Percentiles rank a stretch among this genome's conserved stretches.
Conservation (phyloP, 2,113 vertebrate species). For the Tylochromis polylepis region DNA sequence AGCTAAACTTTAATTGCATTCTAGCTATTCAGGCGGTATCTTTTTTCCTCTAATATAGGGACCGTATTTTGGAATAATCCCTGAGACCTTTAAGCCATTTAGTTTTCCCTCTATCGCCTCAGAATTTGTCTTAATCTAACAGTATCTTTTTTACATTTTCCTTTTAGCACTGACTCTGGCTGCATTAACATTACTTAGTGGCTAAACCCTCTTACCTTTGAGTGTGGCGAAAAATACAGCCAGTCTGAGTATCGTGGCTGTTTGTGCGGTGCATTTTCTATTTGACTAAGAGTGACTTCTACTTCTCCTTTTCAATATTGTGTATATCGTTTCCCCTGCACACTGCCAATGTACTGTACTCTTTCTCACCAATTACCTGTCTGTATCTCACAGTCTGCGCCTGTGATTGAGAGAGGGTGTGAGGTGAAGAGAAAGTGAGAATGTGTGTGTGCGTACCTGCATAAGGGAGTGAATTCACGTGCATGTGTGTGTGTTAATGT, state of each 20-base stretch:
- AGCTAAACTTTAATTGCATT: not conserved
- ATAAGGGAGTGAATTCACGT: not conserved
- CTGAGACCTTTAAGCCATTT: not conserved
- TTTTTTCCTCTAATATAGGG: not conserved
- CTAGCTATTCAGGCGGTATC: not conserved
- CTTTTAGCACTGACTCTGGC: slow-evolving; percentile 10
- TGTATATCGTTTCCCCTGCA: slow-evolving; percentile 32
- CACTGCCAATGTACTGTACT: slow-evolving; percentile 37
- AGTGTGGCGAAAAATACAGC: slow-evolving; percentile 14
- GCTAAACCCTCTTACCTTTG: slow-evolving; percentile 4
- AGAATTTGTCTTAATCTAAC: not conserved
- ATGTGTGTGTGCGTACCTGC: not conserved
- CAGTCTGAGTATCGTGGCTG: slow-evolving; percentile 16
- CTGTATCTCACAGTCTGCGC: slow-evolving; percentile 52
- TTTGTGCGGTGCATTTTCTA: slow-evolving; percentile 36
- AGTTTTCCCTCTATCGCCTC: not conserved
- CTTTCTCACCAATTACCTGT: slow-evolving; percentile 71
- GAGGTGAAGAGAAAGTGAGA: slow-evolving; percentile 35
- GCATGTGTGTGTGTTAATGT: not conserved
- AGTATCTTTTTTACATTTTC: not conserved
- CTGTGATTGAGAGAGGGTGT: slow-evolving; percentile 59
- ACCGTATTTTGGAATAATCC: not conserved
- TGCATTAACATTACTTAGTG: slow-evolving; percentile 30
- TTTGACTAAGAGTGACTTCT: slow-evolving; percentile 51
- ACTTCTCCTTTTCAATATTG: slow-evolving; percentile 47